phyloP scores from a whole-genome alignment of 35 echinoderm and acorn worm species.

The Stichopus chloronotus region DNA sequence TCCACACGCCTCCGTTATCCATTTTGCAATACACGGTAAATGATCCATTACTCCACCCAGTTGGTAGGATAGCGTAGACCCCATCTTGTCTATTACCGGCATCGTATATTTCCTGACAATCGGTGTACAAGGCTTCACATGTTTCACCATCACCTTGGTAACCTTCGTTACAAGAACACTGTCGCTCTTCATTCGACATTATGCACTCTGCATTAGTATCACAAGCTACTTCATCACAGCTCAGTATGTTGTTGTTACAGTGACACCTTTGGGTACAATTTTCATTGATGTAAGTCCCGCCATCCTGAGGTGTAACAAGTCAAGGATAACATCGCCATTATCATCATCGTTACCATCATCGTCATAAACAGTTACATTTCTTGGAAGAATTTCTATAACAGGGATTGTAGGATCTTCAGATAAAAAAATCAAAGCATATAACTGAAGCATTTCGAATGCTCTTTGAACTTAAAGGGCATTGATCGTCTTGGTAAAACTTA shows the following conservation, averaged over 20 bases:
- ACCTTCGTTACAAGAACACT: background rate
- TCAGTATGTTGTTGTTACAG: background rate
- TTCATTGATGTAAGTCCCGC: background rate
- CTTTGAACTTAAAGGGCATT: too few relatives aligned
- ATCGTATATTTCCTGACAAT: background rate
- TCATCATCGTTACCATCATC: too few relatives aligned
- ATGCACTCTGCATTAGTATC: background rate
- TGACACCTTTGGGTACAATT: background rate
- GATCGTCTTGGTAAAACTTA: too few relatives aligned
- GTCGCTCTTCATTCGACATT: background rate
- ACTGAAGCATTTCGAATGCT: too few relatives aligned
- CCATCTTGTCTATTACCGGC: slow-evolving; percentile 3
- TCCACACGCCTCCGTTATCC: background rate
- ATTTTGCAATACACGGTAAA: background rate
- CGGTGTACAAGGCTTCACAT: background rate
- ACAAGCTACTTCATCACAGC: background rate
- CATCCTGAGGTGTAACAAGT: background rate
- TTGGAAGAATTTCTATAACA: too few relatives aligned
- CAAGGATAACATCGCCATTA: too few relatives aligned
- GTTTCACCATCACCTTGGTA: background rate
- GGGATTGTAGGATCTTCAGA: too few relatives aligned
- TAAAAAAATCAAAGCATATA: too few relatives aligned
- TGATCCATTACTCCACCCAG: background rate
- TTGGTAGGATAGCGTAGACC: background rate
- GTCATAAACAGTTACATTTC: too few relatives aligned